phyloP scores from a whole-genome alignment of 2,113 vertebrate genomes.

The Damaliscus lunatus region DNA sequence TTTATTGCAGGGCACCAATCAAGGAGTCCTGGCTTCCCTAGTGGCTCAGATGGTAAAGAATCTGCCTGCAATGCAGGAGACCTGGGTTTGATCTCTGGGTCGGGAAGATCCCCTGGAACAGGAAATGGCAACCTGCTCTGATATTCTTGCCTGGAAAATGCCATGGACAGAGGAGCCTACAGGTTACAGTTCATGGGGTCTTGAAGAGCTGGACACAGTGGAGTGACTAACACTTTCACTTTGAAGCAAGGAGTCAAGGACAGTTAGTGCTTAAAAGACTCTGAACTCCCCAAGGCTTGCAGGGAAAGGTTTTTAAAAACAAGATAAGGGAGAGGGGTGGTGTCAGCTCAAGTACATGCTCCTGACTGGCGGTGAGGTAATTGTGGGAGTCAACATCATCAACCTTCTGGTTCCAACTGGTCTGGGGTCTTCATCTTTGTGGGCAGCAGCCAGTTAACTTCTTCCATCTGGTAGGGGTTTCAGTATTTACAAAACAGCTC shows the following conservation, averaged over 20 bases:
- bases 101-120: not conserved
- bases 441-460: not conserved
- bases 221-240: not conserved
- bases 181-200: not conserved
- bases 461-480: not conserved
- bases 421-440: not conserved
- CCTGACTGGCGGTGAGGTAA: not conserved
- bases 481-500: not conserved
- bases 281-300: not conserved
- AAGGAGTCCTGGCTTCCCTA: not conserved
- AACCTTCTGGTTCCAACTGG: not conserved
- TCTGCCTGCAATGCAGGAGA: not conserved
- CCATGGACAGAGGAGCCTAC: not conserved
- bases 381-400: not conserved
- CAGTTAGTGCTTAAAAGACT: not conserved
- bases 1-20: not conserved
- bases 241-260: not conserved
- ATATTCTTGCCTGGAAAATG: not conserved
- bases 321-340: not conserved
- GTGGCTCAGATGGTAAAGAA: not conserved
- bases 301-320: not conserved
- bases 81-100: not conserved
- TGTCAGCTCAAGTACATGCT: not conserved
- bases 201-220: not conserved
- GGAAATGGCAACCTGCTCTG: not conserved